A percentile compares a stretch with the other conserved stretches of the same genome.
These are phyloP conservation scores for Anarhynchus alexandrinus DNA, from an alignment of 2,113 vertebrate species.

Conservation along the genomic window DNA sequence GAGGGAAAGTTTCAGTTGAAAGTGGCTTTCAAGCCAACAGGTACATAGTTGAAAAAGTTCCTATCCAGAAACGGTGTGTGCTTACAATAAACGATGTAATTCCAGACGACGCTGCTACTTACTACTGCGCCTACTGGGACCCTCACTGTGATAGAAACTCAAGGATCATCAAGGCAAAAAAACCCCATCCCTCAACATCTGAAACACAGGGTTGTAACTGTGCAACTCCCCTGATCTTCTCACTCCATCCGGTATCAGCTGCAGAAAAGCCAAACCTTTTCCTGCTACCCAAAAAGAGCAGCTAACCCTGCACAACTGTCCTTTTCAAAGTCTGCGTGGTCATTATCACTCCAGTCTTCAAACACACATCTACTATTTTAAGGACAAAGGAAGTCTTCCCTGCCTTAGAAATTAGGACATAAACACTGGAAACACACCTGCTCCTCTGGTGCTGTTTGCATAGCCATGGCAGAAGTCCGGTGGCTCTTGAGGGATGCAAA, in stretches of 20 bases:
- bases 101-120: background rate
- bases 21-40: background rate
- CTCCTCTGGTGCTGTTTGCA: background rate
- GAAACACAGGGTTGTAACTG: background rate
- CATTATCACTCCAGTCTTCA: background rate
- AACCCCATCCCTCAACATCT: background rate
- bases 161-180: background rate
- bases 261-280: background rate
- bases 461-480: background rate
- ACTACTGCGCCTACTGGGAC: slow-evolving; percentile 13
- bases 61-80: background rate
- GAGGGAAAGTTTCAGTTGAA: background rate
- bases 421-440: background rate
- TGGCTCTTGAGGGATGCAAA: background rate
- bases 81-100: background rate
- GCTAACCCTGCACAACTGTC: background rate
- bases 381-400: background rate
- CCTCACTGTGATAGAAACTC: background rate
- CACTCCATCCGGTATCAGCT: background rate
- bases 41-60: background rate
- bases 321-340: background rate
- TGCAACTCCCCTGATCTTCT: background rate
- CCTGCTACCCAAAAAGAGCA: background rate
- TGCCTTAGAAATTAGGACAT: background rate
- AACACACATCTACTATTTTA: background rate